These are phyloP conservation scores for Anguilla rostrata DNA, from an alignment of 2,113 vertebrate species.

Conservation along the genomic window DNA sequence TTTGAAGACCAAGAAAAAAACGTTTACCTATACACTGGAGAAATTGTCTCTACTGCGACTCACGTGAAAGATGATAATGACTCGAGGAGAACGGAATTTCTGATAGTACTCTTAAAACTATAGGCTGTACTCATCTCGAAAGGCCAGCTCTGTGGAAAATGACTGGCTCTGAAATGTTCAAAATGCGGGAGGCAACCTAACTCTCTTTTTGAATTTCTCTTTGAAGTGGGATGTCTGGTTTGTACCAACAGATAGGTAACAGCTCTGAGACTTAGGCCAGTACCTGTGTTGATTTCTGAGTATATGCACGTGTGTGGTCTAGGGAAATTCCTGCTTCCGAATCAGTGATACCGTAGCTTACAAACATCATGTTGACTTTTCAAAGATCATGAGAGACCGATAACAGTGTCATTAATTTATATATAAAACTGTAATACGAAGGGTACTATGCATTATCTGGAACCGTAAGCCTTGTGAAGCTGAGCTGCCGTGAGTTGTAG, in stretches of 20 bases:
- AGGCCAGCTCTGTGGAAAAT: neutral
- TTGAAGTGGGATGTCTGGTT: neutral
- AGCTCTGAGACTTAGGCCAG: neutral
- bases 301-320: neutral
- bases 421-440: neutral
- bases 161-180: neutral
- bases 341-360: neutral
- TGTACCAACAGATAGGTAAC: neutral
- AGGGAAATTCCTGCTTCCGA: neutral
- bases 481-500: too few species aligned
- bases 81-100: neutral
- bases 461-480: neutral
- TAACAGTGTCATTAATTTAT: neutral
- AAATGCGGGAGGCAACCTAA: neutral
- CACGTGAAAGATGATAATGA: neutral
- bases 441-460: neutral
- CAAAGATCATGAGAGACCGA: neutral
- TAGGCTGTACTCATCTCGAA: neutral
- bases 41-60: neutral
- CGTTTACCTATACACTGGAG: too few species aligned
- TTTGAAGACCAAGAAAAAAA: too few species aligned
- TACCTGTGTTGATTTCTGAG: neutral
- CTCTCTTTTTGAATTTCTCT: neutral
- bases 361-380: neutral
- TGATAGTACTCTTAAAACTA: neutral